These are phyloP conservation scores for Montipora capricornis DNA, from an alignment of 64 coral and sea anemone species.

Conservation along the genomic window DNA sequence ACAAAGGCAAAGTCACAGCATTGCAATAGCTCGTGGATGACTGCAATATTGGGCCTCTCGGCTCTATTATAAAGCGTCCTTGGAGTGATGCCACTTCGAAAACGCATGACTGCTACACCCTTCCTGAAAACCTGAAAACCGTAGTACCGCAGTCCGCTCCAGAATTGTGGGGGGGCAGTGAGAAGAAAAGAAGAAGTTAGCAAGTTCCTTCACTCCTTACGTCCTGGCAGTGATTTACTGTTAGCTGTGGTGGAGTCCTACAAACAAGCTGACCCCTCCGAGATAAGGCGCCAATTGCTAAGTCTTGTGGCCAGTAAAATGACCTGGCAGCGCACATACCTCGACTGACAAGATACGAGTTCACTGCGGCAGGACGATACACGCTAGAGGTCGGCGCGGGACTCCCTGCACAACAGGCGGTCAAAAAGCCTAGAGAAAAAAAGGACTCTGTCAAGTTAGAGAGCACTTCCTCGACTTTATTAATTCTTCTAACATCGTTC, in stretches of 20 bases:
- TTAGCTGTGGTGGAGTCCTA: slow-evolving; percentile 45
- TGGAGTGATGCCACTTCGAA: slow-evolving; percentile 25
- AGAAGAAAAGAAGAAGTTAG: slow-evolving; percentile 8
- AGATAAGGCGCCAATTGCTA: background rate
- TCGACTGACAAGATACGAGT: slow-evolving; percentile 34
- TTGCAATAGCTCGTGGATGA: slow-evolving; percentile 18
- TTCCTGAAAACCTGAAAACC: background rate
- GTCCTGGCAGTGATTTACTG: background rate
- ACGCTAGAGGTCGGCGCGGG: slow-evolving; percentile 17
- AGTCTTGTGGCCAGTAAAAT: slow-evolving; percentile 32
- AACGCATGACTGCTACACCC: slow-evolving; percentile 11
- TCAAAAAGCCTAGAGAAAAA: too few relatives aligned
- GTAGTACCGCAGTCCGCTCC: slow-evolving; percentile 32
- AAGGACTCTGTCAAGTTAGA: too few relatives aligned
- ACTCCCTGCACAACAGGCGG: background rate
- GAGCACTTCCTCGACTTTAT: too few relatives aligned
- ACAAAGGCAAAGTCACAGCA: slow-evolving; percentile 4
- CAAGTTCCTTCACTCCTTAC: background rate
- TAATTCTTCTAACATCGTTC: too few relatives aligned
- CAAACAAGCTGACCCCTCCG: slow-evolving; percentile 18
- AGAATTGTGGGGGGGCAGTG: slow-evolving; percentile 45
- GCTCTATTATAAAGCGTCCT: slow-evolving; percentile 24
- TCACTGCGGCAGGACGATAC: slow-evolving; percentile 44
- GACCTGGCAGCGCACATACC: slow-evolving; percentile 14
- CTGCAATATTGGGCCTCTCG: background rate